Base-by-base conservation (phyloP, 2,113 vertebrate genomes). In the Coracopsis vasa region DNA sequence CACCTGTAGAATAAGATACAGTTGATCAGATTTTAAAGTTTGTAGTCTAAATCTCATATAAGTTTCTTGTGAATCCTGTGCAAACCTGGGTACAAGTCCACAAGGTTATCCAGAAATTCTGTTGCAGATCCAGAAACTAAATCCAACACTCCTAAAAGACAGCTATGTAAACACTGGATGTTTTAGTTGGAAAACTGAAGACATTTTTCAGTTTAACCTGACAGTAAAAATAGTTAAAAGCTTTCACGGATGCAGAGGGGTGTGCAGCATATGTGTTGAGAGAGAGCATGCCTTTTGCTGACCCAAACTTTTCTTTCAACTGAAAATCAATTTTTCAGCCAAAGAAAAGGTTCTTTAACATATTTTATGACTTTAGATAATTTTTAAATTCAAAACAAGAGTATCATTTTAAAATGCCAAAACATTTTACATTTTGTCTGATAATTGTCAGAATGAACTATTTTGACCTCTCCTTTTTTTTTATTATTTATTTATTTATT, bases 181-280 rank as follows among this genome's bases (percentile, higher is more conserved):
- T 70, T 92, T 86, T 54, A 70, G 23, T 37, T 95, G 90, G 88
- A 92, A 94, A 94, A 80, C 42, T 24, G 33, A 92, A 47, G 33
- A 64, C 25, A 94, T 88, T 74, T 93, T 93, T 95, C 60, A 74
- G 42, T 81, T 85, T 94, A 74, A 78, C 39, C 28, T 78, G 37
- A 78, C 29, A 74, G 50, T n/a, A 78, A 94, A 95, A 94, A 53
- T 37, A 73, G 39, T 77, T 90, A 83, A 80, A 86, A 54, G 13
- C 10, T 96, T 92, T 45, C 67, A 78, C 17, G 17, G 72, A 84
- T 50, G 47, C 50, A 67, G 72, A 54, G 7, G 16, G 12, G 11
- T 16, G 8, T 62, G 33, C 5, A 56, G 39, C 18, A 33, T 54
- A 5, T 58, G 25, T 53, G 12, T 41, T 35, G 41, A 90, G 33